A percentile compares a stretch with the other conserved stretches of the same genome.
Evolutionary conservation across 2,797 vertebrate genomes (phyloP).

Genomic region (Champsocephalus esox): DNA sequence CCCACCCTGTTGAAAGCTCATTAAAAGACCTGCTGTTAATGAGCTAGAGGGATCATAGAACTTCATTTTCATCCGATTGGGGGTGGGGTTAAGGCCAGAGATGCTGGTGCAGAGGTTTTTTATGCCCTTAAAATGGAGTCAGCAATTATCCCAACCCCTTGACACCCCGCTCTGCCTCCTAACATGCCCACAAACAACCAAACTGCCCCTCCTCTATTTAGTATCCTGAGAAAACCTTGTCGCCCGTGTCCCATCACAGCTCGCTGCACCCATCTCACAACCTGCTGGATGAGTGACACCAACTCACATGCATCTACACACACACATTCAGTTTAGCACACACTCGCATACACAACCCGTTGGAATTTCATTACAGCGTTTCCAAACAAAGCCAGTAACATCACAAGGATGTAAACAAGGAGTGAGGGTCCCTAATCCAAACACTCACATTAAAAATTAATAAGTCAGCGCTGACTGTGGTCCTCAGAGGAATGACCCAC

Average conservation of each 20-base stretch:
- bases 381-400: conserved; percentile 72
- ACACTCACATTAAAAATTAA: conserved; percentile 82
- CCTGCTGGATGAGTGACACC: conserved; percentile 44
- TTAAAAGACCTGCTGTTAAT: conserved; percentile 89
- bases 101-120: conserved; percentile 81
- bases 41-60: conserved; percentile 87
- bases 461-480: conserved; percentile 71
- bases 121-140: conserved; percentile 83
- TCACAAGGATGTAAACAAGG: conserved; percentile 80
- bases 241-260: conserved; percentile 63
- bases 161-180: conserved; percentile 65
- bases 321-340: neutral
- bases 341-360: neutral
- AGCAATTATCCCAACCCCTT: conserved; percentile 83
- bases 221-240: conserved; percentile 70
- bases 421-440: conserved; percentile 75
- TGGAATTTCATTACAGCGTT: conserved; percentile 56
- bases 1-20: conserved; percentile 86
- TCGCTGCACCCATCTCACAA: conserved; percentile 54
- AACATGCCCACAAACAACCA: conserved; percentile 72
- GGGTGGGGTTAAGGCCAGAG: conserved; percentile 70
- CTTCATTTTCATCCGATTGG: conserved; percentile 81
- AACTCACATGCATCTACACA: conserved; percentile 10
- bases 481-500: conserved; percentile 70
- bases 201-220: conserved; percentile 36